Evolutionary conservation across 2,797 vertebrate genomes (phyloP).

Genomic region (Peromyscus aztecus): DNA sequence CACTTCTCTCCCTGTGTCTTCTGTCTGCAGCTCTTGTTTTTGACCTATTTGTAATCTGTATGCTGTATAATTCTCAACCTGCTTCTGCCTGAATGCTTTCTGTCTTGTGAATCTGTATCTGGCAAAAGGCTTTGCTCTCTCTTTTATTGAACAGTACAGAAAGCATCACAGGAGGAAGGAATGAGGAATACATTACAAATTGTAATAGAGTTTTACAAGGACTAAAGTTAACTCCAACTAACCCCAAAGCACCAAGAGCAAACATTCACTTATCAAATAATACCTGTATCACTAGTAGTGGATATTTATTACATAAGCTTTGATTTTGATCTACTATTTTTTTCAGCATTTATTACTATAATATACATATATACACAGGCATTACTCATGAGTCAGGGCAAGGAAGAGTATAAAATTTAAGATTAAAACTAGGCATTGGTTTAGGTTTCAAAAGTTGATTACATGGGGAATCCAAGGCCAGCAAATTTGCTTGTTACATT

Average conservation of each 20-base stretch:
- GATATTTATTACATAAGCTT: background rate
- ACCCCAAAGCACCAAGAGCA: background rate
- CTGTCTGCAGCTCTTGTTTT: background rate
- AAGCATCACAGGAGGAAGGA: background rate
- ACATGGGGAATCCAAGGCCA: background rate
- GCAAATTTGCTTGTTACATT: background rate
- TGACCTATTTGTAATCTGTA: background rate
- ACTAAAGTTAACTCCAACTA: background rate
- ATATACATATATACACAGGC: background rate
- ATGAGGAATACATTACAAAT: background rate
- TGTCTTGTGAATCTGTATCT: background rate
- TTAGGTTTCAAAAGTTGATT: background rate
- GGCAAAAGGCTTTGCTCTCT: background rate
- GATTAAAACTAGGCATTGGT: background rate
- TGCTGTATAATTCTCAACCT: background rate
- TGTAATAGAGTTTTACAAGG: background rate
- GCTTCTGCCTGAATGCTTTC: background rate
- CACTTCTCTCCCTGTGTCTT: background rate
- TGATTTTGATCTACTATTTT: background rate
- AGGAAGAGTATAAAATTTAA: background rate
- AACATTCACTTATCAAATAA: background rate
- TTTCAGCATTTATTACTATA: background rate
- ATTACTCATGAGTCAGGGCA: background rate
- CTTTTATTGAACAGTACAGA: background rate
- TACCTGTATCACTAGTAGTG: background rate